A percentile compares a stretch with the other conserved stretches of the same genome.
Conservation (phyloP, 2,797 vertebrate species). For the Sebastes itinus region DNA sequence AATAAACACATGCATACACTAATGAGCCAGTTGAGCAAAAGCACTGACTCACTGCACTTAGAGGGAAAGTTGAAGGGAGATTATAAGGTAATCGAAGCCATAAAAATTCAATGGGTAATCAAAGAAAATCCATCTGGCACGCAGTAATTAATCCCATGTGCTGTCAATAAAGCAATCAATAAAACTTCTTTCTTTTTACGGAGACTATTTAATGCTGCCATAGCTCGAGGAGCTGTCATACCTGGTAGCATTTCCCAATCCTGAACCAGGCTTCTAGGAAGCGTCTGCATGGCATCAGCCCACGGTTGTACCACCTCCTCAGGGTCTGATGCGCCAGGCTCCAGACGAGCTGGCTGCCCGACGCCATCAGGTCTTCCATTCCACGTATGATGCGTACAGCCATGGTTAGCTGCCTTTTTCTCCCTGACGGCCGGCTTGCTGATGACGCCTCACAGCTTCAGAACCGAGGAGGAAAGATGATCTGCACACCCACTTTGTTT, state of each 20-base stretch:
- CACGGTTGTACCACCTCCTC: conserved; percentile 88
- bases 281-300: conserved; percentile 89
- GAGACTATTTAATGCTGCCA: background rate
- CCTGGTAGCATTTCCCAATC: conserved; percentile 93
- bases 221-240: conserved; percentile 62
- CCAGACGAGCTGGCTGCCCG: conserved; percentile 91
- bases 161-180: background rate
- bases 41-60: conserved; percentile 10
- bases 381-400: conserved; percentile 89
- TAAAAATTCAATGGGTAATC: conserved; percentile 6
- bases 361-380: conserved; percentile 90
- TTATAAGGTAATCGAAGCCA: background rate
- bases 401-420: conserved; percentile 74
- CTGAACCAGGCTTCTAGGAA: conserved; percentile 89
- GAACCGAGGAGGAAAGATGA: conserved; percentile 8
- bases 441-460: conserved; percentile 17
- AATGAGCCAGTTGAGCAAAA: conserved; percentile 52
- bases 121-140: conserved; percentile 16
- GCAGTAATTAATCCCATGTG: conserved; percentile 3
- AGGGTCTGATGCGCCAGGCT: conserved; percentile 88
- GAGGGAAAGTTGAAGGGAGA: conserved; percentile 20
- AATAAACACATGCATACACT: conserved; percentile 51
- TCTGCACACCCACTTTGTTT: conserved; percentile 38
- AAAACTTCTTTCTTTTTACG: background rate
- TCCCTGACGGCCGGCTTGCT: conserved; percentile 4